phyloP scores from a whole-genome alignment of 2,113 vertebrate species.

The Heloderma charlesbogerti region DNA sequence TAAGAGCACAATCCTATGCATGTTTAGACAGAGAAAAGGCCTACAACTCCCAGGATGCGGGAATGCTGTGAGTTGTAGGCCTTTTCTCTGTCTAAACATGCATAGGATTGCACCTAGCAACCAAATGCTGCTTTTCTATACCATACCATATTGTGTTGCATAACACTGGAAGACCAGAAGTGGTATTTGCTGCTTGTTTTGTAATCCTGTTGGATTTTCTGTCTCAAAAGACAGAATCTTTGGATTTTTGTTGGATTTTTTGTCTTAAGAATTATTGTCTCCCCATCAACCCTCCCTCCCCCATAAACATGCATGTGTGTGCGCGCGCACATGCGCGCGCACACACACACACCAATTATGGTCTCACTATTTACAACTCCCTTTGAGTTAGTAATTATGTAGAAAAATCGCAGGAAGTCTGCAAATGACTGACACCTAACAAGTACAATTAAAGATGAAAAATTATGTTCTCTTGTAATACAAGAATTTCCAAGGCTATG shows the following conservation, averaged over 20 bases:
- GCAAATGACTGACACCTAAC: conserved; percentile 30
- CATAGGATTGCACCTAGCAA: too few species aligned
- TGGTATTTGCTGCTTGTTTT: background rate
- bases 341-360: background rate
- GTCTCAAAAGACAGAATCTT: too few species aligned
- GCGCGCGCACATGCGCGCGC: too few species aligned
- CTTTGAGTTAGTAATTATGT: conserved; percentile 32
- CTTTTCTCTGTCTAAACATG: too few species aligned
- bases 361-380: conserved; percentile 3
- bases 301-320: background rate
- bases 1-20: too few species aligned
- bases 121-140: background rate
- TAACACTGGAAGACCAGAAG: background rate
- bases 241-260: background rate
- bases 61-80: too few species aligned
- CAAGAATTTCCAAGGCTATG: conserved; percentile 16
- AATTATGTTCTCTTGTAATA: background rate
- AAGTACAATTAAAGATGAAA: conserved; percentile 22
- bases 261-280: background rate
- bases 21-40: too few species aligned
- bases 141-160: background rate
- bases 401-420: conserved; percentile 19
- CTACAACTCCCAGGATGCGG: too few species aligned
- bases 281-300: background rate
- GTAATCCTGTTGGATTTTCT: background rate